These are phyloP conservation scores for Acrobeloides nanus DNA, from an alignment of 2,888 invertebrate genomes.

Conservation along the genomic window DNA sequence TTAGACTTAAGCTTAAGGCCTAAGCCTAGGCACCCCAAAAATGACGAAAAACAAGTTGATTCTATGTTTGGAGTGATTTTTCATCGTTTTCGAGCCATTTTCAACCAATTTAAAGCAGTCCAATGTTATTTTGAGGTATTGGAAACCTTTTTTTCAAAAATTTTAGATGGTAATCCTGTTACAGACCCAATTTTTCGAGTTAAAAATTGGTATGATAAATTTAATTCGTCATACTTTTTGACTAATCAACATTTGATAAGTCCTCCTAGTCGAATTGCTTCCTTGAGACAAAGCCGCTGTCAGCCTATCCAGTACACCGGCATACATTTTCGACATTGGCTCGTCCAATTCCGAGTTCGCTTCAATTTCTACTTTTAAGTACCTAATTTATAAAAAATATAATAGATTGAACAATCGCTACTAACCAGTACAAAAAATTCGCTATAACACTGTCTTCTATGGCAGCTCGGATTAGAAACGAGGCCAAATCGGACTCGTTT, in stretches of 20 bases:
- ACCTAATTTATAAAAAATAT: constrained; percentile 66
- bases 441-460: constrained; percentile 79
- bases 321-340: constrained; percentile 15
- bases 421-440: constrained; percentile 87
- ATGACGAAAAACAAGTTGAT: too few species aligned
- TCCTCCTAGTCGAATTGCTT: constrained; percentile 47
- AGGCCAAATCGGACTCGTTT: constrained; percentile 28
- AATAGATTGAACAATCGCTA: constrained; percentile 54
- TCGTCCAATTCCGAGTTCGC: constrained; percentile 57
- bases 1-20: too few species aligned
- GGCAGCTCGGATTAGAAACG: constrained; percentile 59
- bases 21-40: too few species aligned
- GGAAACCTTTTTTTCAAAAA: too few species aligned
- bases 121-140: too few species aligned
- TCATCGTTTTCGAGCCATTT: too few species aligned
- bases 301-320: constrained; percentile 15
- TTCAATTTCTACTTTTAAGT: constrained; percentile 84
- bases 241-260: constrained; percentile 69
- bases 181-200: too few species aligned
- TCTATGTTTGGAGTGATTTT: too few species aligned
- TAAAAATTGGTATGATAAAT: too few species aligned
- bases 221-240: constrained; percentile 60
- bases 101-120: too few species aligned
- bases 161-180: too few species aligned
- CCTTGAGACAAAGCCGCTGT: constrained; percentile 60